phyloP scores from a whole-genome alignment of 2,797 vertebrate genomes.

The Smutsia gigantea region DNA sequence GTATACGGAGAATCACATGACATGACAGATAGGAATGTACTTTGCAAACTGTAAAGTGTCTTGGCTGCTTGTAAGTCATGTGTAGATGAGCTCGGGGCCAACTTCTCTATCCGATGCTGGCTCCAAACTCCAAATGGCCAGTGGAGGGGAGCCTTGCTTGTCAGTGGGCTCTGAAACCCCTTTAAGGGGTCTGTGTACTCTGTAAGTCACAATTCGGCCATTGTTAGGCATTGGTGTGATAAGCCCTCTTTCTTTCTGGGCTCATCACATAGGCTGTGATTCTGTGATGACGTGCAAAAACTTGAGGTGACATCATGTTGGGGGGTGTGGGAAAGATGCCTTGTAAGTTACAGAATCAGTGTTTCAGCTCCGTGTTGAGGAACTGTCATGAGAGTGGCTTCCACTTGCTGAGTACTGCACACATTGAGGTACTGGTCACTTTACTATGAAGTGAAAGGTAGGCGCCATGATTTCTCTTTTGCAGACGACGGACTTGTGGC shows the following conservation, averaged over 20 bases:
- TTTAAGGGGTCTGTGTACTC: background rate
- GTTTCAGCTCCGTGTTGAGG: background rate
- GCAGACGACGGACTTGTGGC: background rate
- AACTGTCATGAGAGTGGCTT: background rate
- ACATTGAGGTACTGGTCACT: background rate
- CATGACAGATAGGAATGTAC: background rate
- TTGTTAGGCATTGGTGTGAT: rapidly evolving
- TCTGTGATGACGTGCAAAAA: background rate
- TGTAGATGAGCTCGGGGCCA: background rate
- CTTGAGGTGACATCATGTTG: background rate
- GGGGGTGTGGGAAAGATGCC: background rate
- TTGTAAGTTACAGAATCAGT: background rate
- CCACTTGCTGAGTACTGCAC: background rate
- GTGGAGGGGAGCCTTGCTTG: too few species aligned
- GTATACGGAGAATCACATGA: background rate
- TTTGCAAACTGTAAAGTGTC: background rate
- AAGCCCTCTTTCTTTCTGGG: background rate
- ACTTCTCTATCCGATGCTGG: background rate
- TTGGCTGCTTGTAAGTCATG: background rate
- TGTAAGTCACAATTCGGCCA: background rate
- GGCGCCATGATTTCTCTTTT: background rate
- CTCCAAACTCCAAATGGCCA: background rate
- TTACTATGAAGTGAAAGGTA: background rate
- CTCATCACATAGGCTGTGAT: background rate
- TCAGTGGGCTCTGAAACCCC: background rate